Base-by-base conservation (phyloP, 2,888 invertebrate species). In the Luperina nickerlii region DNA sequence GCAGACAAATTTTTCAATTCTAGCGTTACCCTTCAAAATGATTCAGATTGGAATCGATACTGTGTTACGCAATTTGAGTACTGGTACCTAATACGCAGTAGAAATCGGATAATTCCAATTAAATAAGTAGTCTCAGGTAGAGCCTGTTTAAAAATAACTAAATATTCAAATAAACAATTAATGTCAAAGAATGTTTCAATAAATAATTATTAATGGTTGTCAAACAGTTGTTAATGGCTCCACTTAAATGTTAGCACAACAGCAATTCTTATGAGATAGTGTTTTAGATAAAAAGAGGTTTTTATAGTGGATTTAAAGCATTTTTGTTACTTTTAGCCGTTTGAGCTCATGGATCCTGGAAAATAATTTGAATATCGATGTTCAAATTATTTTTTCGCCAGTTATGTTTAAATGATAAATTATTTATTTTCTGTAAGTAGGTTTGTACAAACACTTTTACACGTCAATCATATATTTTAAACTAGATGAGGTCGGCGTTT, bases 181-280 rank as follows among this genome's bases (percentile, higher is more conserved):
- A 68, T 60, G 38, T 27, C n/a, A 76, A 57, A 65, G 4, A 54
- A 24, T 62, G 15, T 65, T 42, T 13, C 6, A 62, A 54, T 75
- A 82, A 45, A 75, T 68, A 18, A 68, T 54, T 18, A 68, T 62
- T 6, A 45, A 74, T 79, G 51, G 15, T 51, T 74, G 2, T 15
- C n/a, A 4, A 54, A 65, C 18, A 65, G 63, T 79, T 38, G 0
- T 38, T 51, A 83, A 83, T 83, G 32, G 48, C 0, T 42, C 78
- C n/a, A 54, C 51, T 70, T 62, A 70, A 42, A 83, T 67, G 20
- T 63, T 63, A 57, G 57, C 27, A 63, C 27, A 57, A 69, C 76
- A 62, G 24, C 54, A 78, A 70, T 83, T 0, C 1, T 51, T 45
- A 11, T 54, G 4, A 24, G 24, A 54, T 68, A 54, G 20, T 63